These are phyloP conservation scores for Xiphorhynchus erythropygius DNA, from an alignment of 2,797 vertebrate genomes.

Conservation along the genomic window DNA sequence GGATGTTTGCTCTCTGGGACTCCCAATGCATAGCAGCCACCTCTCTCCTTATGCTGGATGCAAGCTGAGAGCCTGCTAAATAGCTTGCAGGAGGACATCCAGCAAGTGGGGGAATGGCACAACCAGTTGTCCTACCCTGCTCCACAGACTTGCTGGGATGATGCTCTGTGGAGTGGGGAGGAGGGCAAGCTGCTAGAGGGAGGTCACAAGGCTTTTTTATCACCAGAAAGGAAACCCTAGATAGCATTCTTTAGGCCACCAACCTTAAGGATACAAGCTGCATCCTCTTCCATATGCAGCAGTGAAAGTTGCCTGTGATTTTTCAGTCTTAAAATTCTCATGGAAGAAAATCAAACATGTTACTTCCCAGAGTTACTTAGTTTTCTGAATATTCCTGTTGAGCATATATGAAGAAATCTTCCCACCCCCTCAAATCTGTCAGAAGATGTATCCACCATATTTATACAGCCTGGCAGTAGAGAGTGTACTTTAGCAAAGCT, in stretches of 20 bases:
- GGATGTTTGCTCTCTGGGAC: neutral
- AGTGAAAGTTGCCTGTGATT: neutral
- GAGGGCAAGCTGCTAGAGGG: neutral
- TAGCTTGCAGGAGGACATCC: neutral
- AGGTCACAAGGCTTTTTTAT: neutral
- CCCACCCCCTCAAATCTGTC: neutral
- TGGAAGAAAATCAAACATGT: neutral
- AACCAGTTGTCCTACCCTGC: neutral
- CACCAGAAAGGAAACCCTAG: neutral
- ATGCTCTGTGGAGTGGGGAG: neutral
- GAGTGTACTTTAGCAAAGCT: neutral
- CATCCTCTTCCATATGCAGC: neutral
- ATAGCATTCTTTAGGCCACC: fast-evolving
- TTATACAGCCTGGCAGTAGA: neutral
- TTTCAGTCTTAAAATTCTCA: neutral
- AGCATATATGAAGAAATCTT: neutral
- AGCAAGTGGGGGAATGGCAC: fast-evolving
- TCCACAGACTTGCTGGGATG: neutral
- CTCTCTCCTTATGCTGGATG: neutral
- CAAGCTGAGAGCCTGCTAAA: neutral
- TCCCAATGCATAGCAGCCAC: neutral
- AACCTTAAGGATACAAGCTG: neutral
- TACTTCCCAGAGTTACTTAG: neutral
- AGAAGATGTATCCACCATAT: neutral
- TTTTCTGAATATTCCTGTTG: neutral